phyloP scores from a whole-genome alignment of 1,140 invertebrate species.

The Holotrichia oblita region DNA sequence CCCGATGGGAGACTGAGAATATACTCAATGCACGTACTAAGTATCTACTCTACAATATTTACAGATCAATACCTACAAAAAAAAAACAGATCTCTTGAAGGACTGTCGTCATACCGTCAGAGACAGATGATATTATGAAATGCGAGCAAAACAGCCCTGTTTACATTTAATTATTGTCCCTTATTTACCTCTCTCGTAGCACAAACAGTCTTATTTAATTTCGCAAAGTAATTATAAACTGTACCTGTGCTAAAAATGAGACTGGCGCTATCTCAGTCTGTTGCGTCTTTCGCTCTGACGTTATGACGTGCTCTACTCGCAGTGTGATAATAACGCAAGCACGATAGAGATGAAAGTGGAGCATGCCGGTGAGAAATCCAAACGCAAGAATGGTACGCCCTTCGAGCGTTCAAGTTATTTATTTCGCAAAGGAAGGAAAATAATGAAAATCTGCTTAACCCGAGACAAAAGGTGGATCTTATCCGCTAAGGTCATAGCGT shows the following conservation, averaged over 20 bases:
- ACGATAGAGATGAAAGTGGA: background rate
- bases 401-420: background rate
- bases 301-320: background rate
- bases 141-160: background rate
- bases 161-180: slow-evolving; percentile 13
- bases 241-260: background rate
- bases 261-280: background rate
- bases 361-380: background rate
- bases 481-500: too few relatives aligned
- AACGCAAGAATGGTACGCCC: background rate
- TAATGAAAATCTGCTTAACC: background rate
- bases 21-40: too few relatives aligned
- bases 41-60: too few relatives aligned
- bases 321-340: background rate
- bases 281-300: background rate
- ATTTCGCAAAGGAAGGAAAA: background rate
- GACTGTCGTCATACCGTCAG: too few relatives aligned
- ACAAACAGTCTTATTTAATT: slow-evolving; percentile 5
- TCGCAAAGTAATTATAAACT: slow-evolving; percentile 13
- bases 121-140: background rate
- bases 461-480: background rate
- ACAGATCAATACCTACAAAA: too few relatives aligned
- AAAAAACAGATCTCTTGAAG: too few relatives aligned
- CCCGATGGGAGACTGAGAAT: too few relatives aligned
- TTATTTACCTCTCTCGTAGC: background rate